phyloP scores from a whole-genome alignment of 2,888 invertebrate species.

The Euzetes globulus region DNA sequence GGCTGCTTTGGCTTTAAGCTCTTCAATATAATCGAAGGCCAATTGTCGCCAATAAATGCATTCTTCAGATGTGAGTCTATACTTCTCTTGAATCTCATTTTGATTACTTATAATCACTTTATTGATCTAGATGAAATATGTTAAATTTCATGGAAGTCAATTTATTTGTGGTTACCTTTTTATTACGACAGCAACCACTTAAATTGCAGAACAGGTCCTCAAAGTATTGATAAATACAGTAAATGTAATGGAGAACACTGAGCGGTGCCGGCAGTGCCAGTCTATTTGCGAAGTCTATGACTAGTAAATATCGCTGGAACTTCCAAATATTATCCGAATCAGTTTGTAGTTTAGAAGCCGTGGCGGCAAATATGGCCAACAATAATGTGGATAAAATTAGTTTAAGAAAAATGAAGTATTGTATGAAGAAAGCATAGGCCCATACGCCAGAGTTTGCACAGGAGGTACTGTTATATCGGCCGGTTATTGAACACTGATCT shows the following conservation, averaged over 20 bases:
- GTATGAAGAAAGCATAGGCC: conserved; percentile 43
- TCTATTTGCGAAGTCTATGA: conserved; percentile 46
- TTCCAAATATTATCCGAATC: conserved; percentile 47
- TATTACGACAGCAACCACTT: not conserved
- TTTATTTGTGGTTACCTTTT: not conserved
- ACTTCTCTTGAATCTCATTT: not conserved
- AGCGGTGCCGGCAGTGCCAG: conserved; percentile 47
- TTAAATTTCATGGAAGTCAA: not conserved
- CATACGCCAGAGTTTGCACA: conserved; percentile 8
- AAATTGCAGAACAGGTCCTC: not conserved
- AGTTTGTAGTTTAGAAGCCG: conserved; percentile 41
- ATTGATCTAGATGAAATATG: not conserved
- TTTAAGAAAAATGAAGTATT: conserved; percentile 45
- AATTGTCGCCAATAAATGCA: conserved; percentile 43
- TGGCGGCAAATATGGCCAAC: conserved; percentile 46
- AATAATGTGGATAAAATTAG: conserved; percentile 47
- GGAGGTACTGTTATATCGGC: not conserved
- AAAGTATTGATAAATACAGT: conserved; percentile 36
- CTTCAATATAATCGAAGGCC: conserved; percentile 39
- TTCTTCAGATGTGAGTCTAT: conserved; percentile 36
- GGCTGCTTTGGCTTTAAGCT: conserved; percentile 35
- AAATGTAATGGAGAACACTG: conserved; percentile 43
- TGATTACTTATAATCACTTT: not conserved
- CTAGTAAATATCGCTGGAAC: conserved; percentile 47
- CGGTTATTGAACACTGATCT: not conserved